Evolutionary conservation across 1,140 invertebrate species (phyloP).

Genomic region (Meteorus sp.): DNA sequence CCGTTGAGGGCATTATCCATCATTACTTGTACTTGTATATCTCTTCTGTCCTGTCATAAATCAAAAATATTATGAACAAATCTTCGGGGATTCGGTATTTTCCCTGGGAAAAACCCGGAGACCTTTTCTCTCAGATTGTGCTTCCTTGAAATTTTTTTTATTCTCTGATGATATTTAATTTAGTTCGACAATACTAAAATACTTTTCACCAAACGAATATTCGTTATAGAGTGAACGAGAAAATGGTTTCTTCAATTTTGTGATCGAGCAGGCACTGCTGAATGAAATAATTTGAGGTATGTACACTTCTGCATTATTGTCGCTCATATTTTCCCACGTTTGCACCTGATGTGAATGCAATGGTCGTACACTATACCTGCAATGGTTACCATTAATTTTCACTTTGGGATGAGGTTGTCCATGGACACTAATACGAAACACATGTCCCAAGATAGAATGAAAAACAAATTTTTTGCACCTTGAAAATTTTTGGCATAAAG

Average conservation of each 20-base stretch:
- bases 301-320: neutral
- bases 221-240: neutral
- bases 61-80: neutral
- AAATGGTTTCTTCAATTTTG: neutral
- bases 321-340: slow-evolving; percentile 1
- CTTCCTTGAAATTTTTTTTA: too few species aligned
- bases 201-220: neutral
- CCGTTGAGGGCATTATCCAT: slow-evolving; percentile 30
- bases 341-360: neutral
- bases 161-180: too few species aligned
- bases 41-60: slow-evolving; percentile 1
- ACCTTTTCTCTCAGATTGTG: too few species aligned
- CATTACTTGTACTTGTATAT: slow-evolving; percentile 24
- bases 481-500: too few species aligned
- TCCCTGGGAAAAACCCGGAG: neutral
- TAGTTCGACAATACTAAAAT: too few species aligned
- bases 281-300: neutral
- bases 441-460: too few species aligned
- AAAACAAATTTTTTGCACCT: neutral
- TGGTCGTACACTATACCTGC: neutral
- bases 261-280: neutral
- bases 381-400: neutral
- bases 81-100: neutral
- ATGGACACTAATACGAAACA: too few species aligned
- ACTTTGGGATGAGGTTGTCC: too few species aligned